Percentiles rank a stretch among this genome's conserved stretches.
These are phyloP conservation scores for Serinus canaria DNA, from an alignment of 2,113 vertebrate genomes.

Conservation along the genomic window DNA sequence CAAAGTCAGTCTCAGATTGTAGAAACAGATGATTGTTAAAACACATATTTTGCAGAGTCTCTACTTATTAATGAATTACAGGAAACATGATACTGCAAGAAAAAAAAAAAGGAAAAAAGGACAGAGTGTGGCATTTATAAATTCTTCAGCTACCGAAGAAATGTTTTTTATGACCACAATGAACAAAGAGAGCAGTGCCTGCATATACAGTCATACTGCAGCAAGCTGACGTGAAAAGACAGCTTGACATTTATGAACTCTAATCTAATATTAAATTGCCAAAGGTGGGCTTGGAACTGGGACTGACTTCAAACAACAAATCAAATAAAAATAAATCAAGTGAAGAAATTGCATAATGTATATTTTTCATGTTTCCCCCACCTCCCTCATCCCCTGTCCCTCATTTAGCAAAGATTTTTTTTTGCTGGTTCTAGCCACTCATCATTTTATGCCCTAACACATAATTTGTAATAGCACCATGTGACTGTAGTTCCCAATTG, in stretches of 20 bases:
- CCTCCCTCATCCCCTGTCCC: rapidly evolving
- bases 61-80: neutral
- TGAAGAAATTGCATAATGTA: neutral
- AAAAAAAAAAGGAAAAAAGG: neutral
- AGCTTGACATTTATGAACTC: slow-evolving; percentile 42
- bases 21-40: neutral
- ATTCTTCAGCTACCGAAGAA: neutral
- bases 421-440: neutral
- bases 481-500: neutral
- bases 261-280: neutral
- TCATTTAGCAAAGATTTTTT: neutral
- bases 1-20: neutral
- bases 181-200: neutral
- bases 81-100: neutral
- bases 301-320: slow-evolving; percentile 1
- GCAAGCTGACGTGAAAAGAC: slow-evolving; percentile 20
- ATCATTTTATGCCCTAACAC: neutral
- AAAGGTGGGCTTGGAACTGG: neutral
- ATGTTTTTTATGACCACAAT: neutral
- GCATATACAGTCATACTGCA: neutral
- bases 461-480: neutral
- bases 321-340: slow-evolving; percentile 42
- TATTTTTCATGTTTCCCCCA: neutral
- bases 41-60: neutral
- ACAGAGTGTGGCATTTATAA: neutral